phyloP scores from a whole-genome alignment of 2,888 invertebrate genomes.

The Agrotis segetum region DNA sequence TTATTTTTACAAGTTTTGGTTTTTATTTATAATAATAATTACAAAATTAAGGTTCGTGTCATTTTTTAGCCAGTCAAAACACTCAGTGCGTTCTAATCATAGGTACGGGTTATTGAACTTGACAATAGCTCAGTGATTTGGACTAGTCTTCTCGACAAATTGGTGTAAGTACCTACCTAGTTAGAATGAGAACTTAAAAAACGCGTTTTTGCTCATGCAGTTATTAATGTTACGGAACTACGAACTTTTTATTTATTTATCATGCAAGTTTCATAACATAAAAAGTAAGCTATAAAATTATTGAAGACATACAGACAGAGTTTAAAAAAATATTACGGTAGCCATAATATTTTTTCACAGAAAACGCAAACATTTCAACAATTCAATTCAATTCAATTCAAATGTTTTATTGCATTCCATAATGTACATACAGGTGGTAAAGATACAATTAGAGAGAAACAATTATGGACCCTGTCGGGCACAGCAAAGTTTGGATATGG shows the following conservation, averaged over 20 bases:
- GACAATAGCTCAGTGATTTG: slow-evolving; percentile 73
- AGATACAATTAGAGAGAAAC: no score
- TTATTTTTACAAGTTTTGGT: not conserved
- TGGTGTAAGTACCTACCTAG: slow-evolving; percentile 36
- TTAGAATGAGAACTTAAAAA: slow-evolving; percentile 29
- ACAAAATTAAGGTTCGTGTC: slow-evolving; percentile 7
- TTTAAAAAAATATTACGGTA: no score
- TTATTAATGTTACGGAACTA: not conserved
- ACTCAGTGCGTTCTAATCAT: slow-evolving; percentile 69
- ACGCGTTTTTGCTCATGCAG: slow-evolving; percentile 1
- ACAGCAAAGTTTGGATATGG: no score
- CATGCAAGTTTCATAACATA: no score
- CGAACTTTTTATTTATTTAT: not conserved
- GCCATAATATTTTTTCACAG: no score
- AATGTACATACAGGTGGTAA: no score
- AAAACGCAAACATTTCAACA: no score
- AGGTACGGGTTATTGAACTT: slow-evolving; percentile 76
- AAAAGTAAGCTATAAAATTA: no score
- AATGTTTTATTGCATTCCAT: no score
- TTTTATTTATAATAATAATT: not conserved
- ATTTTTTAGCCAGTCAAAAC: slow-evolving; percentile 63
- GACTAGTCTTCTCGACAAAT: slow-evolving; percentile 50
- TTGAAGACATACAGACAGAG: no score
- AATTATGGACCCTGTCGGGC: no score
- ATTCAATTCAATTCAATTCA: no score